These are phyloP conservation scores for Fulmarus glacialis DNA, from an alignment of 2,113 vertebrate genomes.

Conservation along the genomic window DNA sequence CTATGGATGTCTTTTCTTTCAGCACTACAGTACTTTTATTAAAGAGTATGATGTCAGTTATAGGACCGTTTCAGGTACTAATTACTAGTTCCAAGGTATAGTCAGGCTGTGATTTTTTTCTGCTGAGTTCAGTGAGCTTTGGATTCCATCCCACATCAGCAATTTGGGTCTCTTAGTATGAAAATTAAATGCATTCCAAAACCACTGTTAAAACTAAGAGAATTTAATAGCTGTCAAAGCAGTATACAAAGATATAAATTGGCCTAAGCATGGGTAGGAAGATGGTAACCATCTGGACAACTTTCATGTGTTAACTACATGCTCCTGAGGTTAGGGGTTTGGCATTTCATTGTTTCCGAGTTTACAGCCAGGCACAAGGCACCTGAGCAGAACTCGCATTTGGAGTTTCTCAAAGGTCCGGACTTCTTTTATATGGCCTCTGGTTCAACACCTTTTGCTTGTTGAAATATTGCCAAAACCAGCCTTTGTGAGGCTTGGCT, in stretches of 20 bases:
- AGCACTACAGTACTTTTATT: background rate
- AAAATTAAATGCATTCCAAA: constrained; percentile 36
- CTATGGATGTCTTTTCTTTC: background rate
- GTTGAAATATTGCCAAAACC: background rate
- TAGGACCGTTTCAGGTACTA: background rate
- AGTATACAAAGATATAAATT: background rate
- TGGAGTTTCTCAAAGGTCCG: background rate
- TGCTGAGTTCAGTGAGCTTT: background rate
- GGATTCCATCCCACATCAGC: background rate
- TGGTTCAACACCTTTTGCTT: background rate
- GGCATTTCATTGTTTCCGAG: background rate
- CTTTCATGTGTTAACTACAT: background rate
- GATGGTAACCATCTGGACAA: background rate
- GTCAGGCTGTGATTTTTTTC: background rate
- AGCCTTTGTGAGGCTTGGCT: background rate
- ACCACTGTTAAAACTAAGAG: background rate
- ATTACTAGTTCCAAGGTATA: background rate
- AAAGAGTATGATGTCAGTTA: background rate
- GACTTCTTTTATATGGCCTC: accelerated
- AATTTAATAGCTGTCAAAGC: background rate
- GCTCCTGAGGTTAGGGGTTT: background rate
- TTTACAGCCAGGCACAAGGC: background rate
- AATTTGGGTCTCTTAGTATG: background rate
- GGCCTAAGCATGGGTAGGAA: background rate
- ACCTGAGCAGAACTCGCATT: background rate